A percentile compares a stretch with the other conserved stretches of the same genome.
These are phyloP conservation scores for Drosophila mercatorum DNA, from an alignment of 2,888 invertebrate species.

Conservation along the genomic window DNA sequence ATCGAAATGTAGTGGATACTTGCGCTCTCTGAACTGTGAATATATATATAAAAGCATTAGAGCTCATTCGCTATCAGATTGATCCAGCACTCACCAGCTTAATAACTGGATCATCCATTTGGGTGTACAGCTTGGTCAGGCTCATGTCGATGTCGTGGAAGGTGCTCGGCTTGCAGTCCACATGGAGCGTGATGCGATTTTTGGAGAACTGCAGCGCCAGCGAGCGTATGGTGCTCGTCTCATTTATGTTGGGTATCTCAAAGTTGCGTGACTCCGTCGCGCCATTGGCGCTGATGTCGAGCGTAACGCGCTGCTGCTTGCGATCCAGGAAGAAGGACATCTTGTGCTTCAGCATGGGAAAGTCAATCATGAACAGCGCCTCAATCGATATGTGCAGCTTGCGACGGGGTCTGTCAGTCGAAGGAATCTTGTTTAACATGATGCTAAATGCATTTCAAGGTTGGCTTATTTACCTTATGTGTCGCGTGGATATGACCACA, in stretches of 20 bases:
- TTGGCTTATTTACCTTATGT: conserved; percentile 82
- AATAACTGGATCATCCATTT: conserved; percentile 85
- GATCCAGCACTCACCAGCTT: conserved; percentile 80
- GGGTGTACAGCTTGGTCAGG: conserved; percentile 83
- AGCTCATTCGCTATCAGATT: too few relatives aligned
- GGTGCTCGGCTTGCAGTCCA: conserved; percentile 84
- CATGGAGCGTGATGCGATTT: conserved; percentile 81
- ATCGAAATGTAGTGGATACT: conserved; percentile 84
- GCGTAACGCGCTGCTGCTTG: conserved; percentile 83
- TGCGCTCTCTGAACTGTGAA: conserved; percentile 83
- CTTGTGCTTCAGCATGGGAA: conserved; percentile 84
- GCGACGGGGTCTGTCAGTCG: conserved; percentile 80
- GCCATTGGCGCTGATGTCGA: conserved; percentile 83
- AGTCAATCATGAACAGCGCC: conserved; percentile 85
- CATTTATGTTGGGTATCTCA: conserved; percentile 84
- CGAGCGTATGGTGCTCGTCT: conserved; percentile 84
- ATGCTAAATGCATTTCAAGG: conserved; percentile 27
- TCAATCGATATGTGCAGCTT: conserved; percentile 84
- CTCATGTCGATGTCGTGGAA: conserved; percentile 83
- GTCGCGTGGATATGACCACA: conserved; percentile 84
- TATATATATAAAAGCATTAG: not conserved
- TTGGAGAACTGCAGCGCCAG: conserved; percentile 83
- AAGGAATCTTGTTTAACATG: conserved; percentile 5
- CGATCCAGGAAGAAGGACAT: conserved; percentile 85
- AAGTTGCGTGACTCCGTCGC: conserved; percentile 83